Evolutionary conservation across 2,113 vertebrate species (phyloP).

Genomic region (Oncorhynchus tshawytscha): DNA sequence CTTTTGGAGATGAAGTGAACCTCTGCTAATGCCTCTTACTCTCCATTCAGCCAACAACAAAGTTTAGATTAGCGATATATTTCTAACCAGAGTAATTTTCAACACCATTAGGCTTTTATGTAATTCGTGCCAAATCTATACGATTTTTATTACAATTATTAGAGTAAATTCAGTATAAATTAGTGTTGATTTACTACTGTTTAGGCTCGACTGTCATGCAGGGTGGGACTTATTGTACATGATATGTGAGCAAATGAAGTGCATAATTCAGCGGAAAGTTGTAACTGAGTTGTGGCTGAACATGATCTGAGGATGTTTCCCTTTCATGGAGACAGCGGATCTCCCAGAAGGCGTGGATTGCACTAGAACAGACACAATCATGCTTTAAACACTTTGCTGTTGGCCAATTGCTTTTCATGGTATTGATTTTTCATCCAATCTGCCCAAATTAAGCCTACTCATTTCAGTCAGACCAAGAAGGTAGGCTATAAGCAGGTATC

Average conservation of each 20-base stretch:
- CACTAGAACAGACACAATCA: constrained; percentile 28
- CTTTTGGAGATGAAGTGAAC: constrained; percentile 83
- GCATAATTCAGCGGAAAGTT: constrained; percentile 82
- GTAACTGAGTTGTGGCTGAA: constrained; percentile 82
- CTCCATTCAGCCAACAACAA: constrained; percentile 85
- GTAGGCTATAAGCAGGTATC: constrained; percentile 57
- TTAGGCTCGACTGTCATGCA: constrained; percentile 88
- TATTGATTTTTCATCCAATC: constrained; percentile 72
- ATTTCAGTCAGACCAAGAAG: constrained; percentile 65
- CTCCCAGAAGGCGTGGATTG: constrained; percentile 68
- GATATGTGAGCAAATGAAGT: constrained; percentile 91
- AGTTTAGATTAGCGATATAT: constrained; percentile 95
- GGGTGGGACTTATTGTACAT: constrained; percentile 88
- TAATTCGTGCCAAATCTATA: constrained; percentile 92
- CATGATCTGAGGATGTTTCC: constrained; percentile 77
- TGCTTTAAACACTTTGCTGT: constrained; percentile 56
- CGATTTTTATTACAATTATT: constrained; percentile 92
- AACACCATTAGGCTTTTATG: constrained; percentile 94
- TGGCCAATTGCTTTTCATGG: constrained; percentile 67
- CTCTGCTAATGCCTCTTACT: constrained; percentile 88
- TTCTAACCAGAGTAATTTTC: constrained; percentile 91
- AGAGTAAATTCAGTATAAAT: constrained; percentile 93
- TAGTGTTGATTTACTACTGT: constrained; percentile 92
- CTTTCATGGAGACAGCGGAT: constrained; percentile 69
- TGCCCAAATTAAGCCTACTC: constrained; percentile 83